Base-by-base conservation (phyloP, 2,797 vertebrate species). In the Bufotes viridis region DNA sequence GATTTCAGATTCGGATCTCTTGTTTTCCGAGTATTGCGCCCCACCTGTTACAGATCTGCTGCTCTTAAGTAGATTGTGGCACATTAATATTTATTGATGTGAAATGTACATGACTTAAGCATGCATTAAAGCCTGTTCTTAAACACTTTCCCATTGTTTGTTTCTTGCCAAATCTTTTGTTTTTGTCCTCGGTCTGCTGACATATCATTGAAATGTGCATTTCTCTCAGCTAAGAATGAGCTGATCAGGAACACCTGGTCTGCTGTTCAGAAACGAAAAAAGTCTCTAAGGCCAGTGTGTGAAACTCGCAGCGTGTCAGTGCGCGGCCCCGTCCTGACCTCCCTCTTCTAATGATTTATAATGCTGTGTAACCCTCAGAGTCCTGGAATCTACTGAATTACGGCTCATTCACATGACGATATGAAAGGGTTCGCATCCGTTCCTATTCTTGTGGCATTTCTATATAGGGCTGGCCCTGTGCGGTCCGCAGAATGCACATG, bases 1-100 rank as follows among this genome's bases (percentile, higher is more conserved):
- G 82, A 61, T 60, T 51, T 58, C 18, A 57, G 51, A 83, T 58
- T 55, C 20, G 0, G 24, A 83, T 58, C 49, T 58, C 49, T 60
- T 42, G 26, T 80, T 60, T 42, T 80, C 14, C 0, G 6, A 60
- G 63, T 55, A 13, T 72, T 72, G 26, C 10, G n/a, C 82, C 26
- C 67, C 82, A 83, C 82, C 82, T 83, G 82, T 83, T 83, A 58
- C 67, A 42, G 67, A 83, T 72, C 67, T 72, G 65, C 67, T 72
- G 67, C 29, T 72, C 26, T 14, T 83, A 29, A 34, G 81, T 67
- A 69, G 42, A 70, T 53, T 22, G 82, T 29, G 29, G 51, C 20
- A 61, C 70, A 75, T 60, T 84, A 58, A 84, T 84, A 60, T 82
- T 53, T 69, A 82, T 84, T 75, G 61, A 61, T 75, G 55, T 49